Conservation (phyloP, 35 echinoderm and acorn worm genomes). For the Strongylocentrotus purpuratus region DNA sequence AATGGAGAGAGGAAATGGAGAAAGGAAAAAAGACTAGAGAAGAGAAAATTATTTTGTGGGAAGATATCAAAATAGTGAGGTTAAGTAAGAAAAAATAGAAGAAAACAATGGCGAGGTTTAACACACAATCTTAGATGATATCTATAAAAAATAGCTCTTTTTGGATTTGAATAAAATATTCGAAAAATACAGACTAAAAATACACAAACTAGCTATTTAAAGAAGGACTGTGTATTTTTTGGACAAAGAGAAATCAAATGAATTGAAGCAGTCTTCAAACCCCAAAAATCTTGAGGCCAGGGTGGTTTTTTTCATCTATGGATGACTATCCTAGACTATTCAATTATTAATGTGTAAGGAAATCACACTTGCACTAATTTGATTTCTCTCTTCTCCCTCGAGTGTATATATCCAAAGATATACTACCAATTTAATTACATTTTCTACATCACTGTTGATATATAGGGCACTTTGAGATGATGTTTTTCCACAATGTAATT, state of each 20-base stretch:
- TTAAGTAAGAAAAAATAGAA: not conserved
- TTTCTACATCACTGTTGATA: not conserved
- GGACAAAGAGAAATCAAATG: not conserved
- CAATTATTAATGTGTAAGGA: slow-evolving; percentile 34
- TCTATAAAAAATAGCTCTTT: not conserved
- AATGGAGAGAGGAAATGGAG: not conserved
- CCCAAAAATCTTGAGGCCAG: not conserved
- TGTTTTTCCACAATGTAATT: not conserved
- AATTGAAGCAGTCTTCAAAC: not conserved
- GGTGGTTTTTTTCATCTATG: not conserved
- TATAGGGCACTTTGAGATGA: not conserved
- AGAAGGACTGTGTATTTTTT: not conserved
- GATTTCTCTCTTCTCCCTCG: not conserved
- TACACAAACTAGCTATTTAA: not conserved
- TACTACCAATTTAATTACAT: not conserved
- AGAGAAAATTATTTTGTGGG: no score
- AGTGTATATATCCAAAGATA: not conserved
- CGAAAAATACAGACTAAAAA: not conserved
- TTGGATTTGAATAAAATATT: not conserved
- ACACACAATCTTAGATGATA: not conserved
- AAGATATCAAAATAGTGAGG: not conserved
- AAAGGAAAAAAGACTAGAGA: not conserved
- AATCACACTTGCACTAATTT: slow-evolving; percentile 36
- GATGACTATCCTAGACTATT: not conserved
- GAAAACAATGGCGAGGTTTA: not conserved